Evolutionary conservation across 2,113 vertebrate species (phyloP).

Genomic region (Columbina picui): DNA sequence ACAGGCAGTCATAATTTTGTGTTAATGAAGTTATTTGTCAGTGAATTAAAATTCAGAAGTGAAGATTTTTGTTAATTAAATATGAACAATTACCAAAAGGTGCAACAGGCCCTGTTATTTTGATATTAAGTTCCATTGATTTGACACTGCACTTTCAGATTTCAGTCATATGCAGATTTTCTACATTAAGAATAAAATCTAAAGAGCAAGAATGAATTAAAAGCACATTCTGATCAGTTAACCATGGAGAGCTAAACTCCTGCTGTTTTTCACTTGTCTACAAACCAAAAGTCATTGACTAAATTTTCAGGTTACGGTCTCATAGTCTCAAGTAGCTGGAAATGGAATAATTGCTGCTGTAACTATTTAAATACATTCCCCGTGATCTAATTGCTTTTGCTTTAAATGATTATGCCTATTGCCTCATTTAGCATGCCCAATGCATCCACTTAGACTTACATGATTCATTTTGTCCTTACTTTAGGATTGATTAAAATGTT

Average conservation of each 20-base stretch:
- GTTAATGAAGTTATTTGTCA: background rate
- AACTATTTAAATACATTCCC: background rate
- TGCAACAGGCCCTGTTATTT: background rate
- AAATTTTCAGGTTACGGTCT: background rate
- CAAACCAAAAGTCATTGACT: background rate
- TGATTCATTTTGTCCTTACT: background rate
- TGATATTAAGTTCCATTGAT: background rate
- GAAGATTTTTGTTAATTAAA: background rate
- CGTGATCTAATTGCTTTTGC: background rate
- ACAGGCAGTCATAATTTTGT: background rate
- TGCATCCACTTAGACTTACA: background rate
- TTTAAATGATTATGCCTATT: background rate
- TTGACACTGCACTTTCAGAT: background rate
- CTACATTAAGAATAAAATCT: background rate
- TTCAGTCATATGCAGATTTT: background rate
- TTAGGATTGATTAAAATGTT: background rate
- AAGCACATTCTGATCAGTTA: background rate
- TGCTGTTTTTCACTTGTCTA: background rate
- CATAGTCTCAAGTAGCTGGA: background rate
- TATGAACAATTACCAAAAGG: background rate
- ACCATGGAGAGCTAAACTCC: background rate
- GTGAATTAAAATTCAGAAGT: background rate
- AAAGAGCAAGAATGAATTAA: background rate
- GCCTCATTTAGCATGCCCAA: background rate
- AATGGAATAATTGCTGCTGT: background rate